phyloP scores from a whole-genome alignment of 2,113 vertebrate genomes.

The Vombatus ursinus region DNA sequence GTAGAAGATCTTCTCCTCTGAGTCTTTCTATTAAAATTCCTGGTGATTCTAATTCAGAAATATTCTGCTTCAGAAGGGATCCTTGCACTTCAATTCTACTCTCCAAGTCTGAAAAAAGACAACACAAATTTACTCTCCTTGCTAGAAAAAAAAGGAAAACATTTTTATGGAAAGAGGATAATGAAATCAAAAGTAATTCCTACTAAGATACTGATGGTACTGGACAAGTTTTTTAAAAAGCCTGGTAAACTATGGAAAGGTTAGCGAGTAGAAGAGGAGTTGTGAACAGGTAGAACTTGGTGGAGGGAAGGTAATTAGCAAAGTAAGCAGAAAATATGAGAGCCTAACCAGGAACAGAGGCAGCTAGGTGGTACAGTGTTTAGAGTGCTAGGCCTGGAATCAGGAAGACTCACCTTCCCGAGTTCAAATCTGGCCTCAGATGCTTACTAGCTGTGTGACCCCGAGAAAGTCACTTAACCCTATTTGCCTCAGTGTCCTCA shows the following conservation, averaged over 20 bases:
- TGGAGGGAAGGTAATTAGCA: background rate
- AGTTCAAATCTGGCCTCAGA: no score
- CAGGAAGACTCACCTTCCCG: background rate
- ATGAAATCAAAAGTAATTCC: background rate
- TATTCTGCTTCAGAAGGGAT: conserved; percentile 1
- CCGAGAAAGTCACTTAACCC: no score
- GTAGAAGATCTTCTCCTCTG: background rate
- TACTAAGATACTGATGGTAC: background rate
- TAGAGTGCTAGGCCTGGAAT: no score
- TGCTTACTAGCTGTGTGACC: no score
- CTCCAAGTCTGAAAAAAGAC: conserved; percentile 22
- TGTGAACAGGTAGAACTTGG: background rate
- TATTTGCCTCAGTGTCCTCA: background rate
- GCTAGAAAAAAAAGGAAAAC: background rate
- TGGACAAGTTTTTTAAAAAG: background rate
- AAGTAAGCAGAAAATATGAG: background rate
- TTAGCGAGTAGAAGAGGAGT: background rate
- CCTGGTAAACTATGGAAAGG: background rate
- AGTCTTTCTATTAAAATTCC: background rate
- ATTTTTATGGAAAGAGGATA: background rate
- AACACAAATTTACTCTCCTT: conserved; percentile 2
- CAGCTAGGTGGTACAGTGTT: no score
- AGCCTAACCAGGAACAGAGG: no score
- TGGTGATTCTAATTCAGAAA: conserved; percentile 9
- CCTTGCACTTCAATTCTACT: background rate